Evolutionary conservation across 2,888 invertebrate species (phyloP), one percentile per base, ranked within the genome.

Genomic region (Axea sp.): DNA sequence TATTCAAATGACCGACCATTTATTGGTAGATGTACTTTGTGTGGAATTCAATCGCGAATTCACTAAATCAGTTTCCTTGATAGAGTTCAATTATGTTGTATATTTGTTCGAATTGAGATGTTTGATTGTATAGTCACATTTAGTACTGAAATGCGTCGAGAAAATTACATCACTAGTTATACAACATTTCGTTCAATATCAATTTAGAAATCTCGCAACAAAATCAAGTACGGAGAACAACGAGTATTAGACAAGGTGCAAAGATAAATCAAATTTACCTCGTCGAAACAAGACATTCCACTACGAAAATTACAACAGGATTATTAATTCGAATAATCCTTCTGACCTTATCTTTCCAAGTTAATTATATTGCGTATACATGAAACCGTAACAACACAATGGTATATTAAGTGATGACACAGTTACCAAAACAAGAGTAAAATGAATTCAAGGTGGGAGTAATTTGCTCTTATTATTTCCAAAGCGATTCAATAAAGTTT

Each of bases 261-360:
- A 68, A 26, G 15, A 59, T 59, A 59, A 68, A 33, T 68, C 28
- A 59, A 49, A 41, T 51, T 41, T 60, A 69, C 51, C 45, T 69
- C 51, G 37, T 65, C 47, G 26, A 53, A 69, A 43, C 51, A 41
- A 69, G 59, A 69, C 68, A 69, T 69, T 69, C 68, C 68, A 51
- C 7, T 26, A 41, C 26, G 41, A 49, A 11, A 41, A 31, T 41
- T 35, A n/a, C 2, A 2, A 12, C 45, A 5, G 31, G 35, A 28
- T 53, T 28, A 19, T 47, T 12, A n/a, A 17, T 26, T 11, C 22
- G 11, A 8, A 7, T 22, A 31, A 55, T 47, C 37, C 65, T 31
- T 6, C 37, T 12, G 43, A 30, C 47, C 24, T 67, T 57, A 47
- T 45, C 45, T 65, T 65, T 55, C 35, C 47, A 49, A 67, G 31